Conservation (phyloP, 2,797 vertebrate genomes). For the Heteromormyrus szaboi region DNA sequence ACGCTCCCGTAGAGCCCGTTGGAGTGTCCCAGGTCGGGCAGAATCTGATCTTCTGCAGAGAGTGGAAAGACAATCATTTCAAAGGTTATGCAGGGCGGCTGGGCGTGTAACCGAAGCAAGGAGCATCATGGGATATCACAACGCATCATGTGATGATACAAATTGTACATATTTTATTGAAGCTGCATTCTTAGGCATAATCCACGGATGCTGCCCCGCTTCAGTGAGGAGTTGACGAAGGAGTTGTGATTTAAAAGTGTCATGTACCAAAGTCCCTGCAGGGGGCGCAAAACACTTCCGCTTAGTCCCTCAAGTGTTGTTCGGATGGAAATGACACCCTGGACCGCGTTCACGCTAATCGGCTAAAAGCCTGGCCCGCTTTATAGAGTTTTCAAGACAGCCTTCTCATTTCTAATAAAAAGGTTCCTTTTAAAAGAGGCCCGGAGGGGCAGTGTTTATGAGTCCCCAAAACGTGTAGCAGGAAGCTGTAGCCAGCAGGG, state of each 20-base stretch:
- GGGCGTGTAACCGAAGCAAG: not conserved
- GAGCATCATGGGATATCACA: not conserved
- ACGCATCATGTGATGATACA: not conserved
- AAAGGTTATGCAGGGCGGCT: not conserved
- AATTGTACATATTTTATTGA: not conserved
- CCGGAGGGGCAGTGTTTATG: constrained; percentile 56
- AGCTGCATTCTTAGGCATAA: not conserved
- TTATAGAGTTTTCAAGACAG: constrained; percentile 67
- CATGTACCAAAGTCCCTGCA: constrained; percentile 25
- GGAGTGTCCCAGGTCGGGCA: constrained; percentile 86
- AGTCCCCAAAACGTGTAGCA: constrained; percentile 47
- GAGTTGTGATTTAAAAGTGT: constrained; percentile 34
- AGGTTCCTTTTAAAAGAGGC: constrained; percentile 54
- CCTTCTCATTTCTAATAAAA: constrained; percentile 68
- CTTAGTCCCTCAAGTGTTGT: constrained; percentile 40
- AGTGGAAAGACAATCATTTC: not conserved
- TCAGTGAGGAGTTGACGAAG: constrained; percentile 17
- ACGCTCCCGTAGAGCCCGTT: constrained; percentile 81
- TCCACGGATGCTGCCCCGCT: not conserved
- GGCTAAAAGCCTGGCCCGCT: constrained; percentile 66
- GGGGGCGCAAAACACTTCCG: constrained; percentile 45
- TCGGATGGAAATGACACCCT: constrained; percentile 51
- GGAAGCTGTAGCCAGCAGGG: not conserved
- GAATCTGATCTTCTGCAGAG: constrained; percentile 86
- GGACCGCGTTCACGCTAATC: constrained; percentile 57